Base-by-base conservation (phyloP, 2,888 invertebrate species). In the Athalia cordata region DNA sequence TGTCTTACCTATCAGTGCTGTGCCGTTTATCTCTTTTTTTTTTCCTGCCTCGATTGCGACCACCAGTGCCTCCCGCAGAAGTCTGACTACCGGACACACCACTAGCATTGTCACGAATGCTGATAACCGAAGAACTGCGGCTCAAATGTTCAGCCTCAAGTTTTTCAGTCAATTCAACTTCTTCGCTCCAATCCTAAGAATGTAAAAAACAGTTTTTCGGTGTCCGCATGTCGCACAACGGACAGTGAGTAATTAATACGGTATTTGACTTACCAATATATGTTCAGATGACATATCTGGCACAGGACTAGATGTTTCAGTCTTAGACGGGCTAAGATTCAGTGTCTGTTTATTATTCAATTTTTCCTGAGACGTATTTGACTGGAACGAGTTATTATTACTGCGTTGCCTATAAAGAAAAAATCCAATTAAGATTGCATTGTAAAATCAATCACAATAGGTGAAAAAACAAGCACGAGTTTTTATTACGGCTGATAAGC, bases 161-260 rank as follows among this genome's bases (percentile, higher is more conserved):
- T 79, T 89, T 90, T 80, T 91, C 92, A 81, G 90, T 90, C 78
- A 91, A 84, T 86, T 93, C 93, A 15, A 93, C 93, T 86, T 93
- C 93, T 86, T 93, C 93, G 81, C 92, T 92, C 93, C 93, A 93
- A 87, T 93, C 93, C 92, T 93, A 80, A 77, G 86, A 82, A 50
- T 57, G 77, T 59, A 70, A 79, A 70, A 47, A 6, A 47, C 67
- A 67, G 43, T 52, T 11, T 9, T n/a, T 43, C 5, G 9, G 3
- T 55, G 4, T 11, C 6, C 6, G 11, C 9, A 62, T 29, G 0
- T 65, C 57, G 0, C 29, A 74, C 6, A 70, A 5, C 43, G 9
- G 55, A n/a, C 0, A 5, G n/a, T 55, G 55, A 55, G 6, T 29
- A 29, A 29, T 29, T 29, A 55, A 9, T 3, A 15, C 43, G 29